Evolutionary conservation across 2,888 invertebrate species (phyloP).

Genomic region (Phortica magna): DNA sequence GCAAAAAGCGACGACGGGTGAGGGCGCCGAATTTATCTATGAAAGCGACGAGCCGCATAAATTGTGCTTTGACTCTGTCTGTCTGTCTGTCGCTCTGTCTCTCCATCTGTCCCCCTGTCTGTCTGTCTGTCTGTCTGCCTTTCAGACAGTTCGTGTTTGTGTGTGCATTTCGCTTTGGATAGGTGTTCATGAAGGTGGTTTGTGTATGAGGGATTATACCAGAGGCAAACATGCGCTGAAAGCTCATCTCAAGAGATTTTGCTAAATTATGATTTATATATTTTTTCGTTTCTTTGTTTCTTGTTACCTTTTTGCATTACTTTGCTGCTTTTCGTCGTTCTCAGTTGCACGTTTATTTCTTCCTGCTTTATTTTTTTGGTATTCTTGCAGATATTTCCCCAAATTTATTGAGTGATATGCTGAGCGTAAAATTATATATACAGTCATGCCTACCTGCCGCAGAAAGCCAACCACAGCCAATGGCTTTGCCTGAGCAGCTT

Average conservation of each 20-base stretch:
- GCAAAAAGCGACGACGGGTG: not conserved
- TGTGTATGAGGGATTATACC: not conserved
- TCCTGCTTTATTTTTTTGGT: constrained; percentile 29
- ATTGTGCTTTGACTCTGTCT: constrained; percentile 50
- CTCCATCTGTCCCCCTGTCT: not conserved
- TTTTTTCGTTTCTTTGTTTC: constrained; percentile 30
- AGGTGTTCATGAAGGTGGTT: not conserved
- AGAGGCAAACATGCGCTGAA: constrained; percentile 52
- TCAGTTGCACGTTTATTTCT: not conserved
- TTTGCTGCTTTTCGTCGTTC: constrained; percentile 37
- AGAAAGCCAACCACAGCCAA: not conserved
- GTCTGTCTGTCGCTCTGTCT: not conserved
- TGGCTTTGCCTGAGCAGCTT: not conserved
- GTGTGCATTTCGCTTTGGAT: constrained; percentile 7
- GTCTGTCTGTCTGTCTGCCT: constrained; percentile 13
- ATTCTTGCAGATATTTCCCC: constrained; percentile 42
- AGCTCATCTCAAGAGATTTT: constrained; percentile 69
- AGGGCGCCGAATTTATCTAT: not conserved
- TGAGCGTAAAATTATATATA: constrained; percentile 27
- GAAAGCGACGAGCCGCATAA: constrained; percentile 68
- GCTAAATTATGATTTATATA: constrained; percentile 71
- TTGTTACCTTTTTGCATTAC: not conserved
- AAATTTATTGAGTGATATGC: constrained; percentile 28
- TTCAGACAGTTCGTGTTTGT: not conserved
- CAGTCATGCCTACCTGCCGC: constrained; percentile 9